A percentile compares a stretch with the other conserved stretches of the same genome.
Evolutionary conservation across 1,140 invertebrate species (phyloP).

Genomic region (Chelonus insularis): DNA sequence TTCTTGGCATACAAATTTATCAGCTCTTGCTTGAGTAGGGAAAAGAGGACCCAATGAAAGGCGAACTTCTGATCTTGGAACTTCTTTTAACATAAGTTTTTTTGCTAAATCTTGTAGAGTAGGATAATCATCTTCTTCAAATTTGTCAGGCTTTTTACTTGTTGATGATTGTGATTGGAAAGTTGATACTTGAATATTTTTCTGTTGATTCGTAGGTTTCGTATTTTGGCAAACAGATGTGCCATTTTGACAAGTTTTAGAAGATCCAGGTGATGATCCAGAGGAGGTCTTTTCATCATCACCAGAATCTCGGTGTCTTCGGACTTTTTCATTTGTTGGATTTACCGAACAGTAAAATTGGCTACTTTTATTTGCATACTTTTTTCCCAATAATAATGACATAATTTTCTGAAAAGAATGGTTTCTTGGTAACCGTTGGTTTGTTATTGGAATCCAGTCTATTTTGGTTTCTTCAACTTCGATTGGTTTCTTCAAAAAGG

Average conservation of each 20-base stretch:
- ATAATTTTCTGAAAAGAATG: conserved; percentile 40
- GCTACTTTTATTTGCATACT: background rate
- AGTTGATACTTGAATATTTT: no score
- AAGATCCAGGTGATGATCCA: conserved; percentile 20
- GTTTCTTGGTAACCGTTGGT: conserved; percentile 39
- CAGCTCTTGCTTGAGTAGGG: background rate
- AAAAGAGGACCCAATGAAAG: conserved; percentile 30
- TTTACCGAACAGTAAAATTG: conserved; percentile 24
- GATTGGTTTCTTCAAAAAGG: conserved; percentile 42
- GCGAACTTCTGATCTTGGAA: conserved; percentile 31
- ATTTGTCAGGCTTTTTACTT: no score
- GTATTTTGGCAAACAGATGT: background rate
- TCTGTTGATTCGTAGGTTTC: conserved; percentile 20
- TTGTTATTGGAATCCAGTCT: conserved; percentile 39
- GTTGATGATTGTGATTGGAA: conserved; percentile 8
- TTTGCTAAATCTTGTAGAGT: background rate
- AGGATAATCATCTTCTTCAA: background rate
- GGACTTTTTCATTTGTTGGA: conserved; percentile 17
- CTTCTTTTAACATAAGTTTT: conserved; percentile 35
- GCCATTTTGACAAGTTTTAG: conserved; percentile 18
- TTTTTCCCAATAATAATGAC: conserved; percentile 27
- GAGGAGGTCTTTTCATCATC: conserved; percentile 38
- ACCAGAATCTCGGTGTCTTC: conserved; percentile 32
- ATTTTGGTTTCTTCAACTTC: conserved; percentile 37
- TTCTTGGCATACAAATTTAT: conserved; percentile 9